phyloP scores from a whole-genome alignment of 2,113 vertebrate species.

The Rhabdomys dilectus region DNA sequence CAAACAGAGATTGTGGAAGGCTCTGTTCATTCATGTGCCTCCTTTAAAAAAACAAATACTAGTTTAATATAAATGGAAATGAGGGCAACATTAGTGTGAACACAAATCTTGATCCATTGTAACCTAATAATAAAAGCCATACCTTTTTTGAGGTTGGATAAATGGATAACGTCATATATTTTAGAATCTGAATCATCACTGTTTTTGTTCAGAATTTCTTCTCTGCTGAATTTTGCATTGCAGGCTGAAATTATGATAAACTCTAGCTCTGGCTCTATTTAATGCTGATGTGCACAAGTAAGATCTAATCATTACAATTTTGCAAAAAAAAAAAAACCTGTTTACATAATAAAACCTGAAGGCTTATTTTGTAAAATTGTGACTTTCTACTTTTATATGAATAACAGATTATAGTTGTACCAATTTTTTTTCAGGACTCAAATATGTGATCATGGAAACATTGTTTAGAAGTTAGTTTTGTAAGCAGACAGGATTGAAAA shows the following conservation, averaged over 20 bases:
- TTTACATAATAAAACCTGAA: conserved; percentile 32
- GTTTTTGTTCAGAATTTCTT: conserved; percentile 76
- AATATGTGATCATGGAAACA: conserved; percentile 63
- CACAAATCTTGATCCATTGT: conserved; percentile 91
- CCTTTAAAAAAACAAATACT: conserved; percentile 89
- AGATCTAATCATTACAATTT: conserved; percentile 56
- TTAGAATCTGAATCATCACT: conserved; percentile 75
- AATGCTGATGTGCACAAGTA: conserved; percentile 13
- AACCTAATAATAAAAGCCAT: conserved; percentile 88
- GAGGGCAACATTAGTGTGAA: conserved; percentile 86
- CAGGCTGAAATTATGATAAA: conserved; percentile 56
- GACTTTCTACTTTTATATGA: conserved; percentile 83
- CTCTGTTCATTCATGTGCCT: conserved; percentile 87
- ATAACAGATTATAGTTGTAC: conserved; percentile 78
- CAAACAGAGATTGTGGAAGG: conserved; percentile 90
- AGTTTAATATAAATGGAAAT: conserved; percentile 94
- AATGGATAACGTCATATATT: conserved; percentile 84
- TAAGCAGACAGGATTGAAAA: conserved; percentile 17
- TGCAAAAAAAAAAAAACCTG: conserved; percentile 36
- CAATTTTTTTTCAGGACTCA: conserved; percentile 49
- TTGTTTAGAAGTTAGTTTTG: conserved; percentile 69
- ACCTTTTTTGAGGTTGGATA: conserved; percentile 82
- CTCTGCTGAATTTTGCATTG: conserved; percentile 74
- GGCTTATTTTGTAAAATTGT: conserved; percentile 76
- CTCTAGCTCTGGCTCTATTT: conserved; percentile 54